phyloP scores from a whole-genome alignment of 2,113 vertebrate genomes.

The Excalfactoria chinensis region DNA sequence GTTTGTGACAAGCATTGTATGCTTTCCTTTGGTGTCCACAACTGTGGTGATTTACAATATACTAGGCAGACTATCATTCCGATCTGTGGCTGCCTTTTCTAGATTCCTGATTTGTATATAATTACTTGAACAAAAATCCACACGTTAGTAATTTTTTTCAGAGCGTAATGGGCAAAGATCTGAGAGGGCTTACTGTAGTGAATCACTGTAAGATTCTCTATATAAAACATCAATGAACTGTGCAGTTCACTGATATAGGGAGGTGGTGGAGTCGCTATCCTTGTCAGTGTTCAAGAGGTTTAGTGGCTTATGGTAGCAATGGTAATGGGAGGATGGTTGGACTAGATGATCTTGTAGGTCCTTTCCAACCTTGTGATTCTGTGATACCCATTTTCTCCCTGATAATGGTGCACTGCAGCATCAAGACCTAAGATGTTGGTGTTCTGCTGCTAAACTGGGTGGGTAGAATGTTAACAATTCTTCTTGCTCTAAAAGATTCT shows the following conservation, averaged over 20 bases:
- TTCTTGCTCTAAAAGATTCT: neutral
- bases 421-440: neutral
- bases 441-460: neutral
- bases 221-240: neutral
- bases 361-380: too few relatives aligned
- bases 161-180: neutral
- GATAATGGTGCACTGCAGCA: neutral
- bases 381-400: neutral
- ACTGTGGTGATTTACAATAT: neutral
- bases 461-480: neutral
- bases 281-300: too few relatives aligned
- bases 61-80: neutral
- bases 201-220: neutral
- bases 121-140: neutral
- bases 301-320: too few relatives aligned
- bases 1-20: neutral
- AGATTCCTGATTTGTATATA: neutral
- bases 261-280: too few relatives aligned
- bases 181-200: neutral
- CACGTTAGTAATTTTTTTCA: neutral
- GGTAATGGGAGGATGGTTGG: too few relatives aligned
- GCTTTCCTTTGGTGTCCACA: fast-evolving
- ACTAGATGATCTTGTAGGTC: too few relatives aligned
- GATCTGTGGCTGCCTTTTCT: neutral
- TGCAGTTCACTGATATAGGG: neutral